Conservation (phyloP, 2,888 invertebrate genomes). For the Achlya flavicornis region DNA sequence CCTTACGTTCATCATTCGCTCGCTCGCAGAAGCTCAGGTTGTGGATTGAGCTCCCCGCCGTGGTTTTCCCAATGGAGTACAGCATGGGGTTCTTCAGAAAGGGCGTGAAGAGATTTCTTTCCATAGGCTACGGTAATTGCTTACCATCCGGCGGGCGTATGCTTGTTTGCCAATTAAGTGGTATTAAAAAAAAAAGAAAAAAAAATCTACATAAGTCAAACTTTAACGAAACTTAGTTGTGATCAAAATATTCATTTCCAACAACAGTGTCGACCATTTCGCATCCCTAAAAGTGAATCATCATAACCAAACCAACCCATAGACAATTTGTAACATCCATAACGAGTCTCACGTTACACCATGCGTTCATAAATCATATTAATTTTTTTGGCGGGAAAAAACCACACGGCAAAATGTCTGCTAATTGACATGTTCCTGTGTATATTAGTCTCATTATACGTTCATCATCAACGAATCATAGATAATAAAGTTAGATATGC, state of each 20-base stretch:
- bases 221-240: no score
- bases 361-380: conserved; percentile 74
- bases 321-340: conserved; percentile 77
- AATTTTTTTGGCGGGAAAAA: conserved; percentile 66
- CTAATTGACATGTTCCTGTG: conserved; percentile 82
- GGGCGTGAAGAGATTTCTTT: no score
- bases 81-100: no score
- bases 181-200: no score
- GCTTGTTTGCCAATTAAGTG: no score
- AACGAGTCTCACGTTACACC: conserved; percentile 73
- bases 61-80: no score
- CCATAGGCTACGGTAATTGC: no score
- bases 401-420: conserved; percentile 70
- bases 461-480: conserved; percentile 41
- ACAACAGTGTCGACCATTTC: conserved; percentile 29
- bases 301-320: conserved; percentile 53
- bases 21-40: no score
- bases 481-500: conserved; percentile 18
- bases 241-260: neutral
- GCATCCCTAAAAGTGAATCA: conserved; percentile 34
- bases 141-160: no score
- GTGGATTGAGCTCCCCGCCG: no score
- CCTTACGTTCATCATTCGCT: no score
- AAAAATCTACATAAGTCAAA: no score
- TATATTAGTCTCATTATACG: conserved; percentile 49